Conservation (phyloP, 92 coral and sea anemone species). For the Siderastrea siderea region DNA sequence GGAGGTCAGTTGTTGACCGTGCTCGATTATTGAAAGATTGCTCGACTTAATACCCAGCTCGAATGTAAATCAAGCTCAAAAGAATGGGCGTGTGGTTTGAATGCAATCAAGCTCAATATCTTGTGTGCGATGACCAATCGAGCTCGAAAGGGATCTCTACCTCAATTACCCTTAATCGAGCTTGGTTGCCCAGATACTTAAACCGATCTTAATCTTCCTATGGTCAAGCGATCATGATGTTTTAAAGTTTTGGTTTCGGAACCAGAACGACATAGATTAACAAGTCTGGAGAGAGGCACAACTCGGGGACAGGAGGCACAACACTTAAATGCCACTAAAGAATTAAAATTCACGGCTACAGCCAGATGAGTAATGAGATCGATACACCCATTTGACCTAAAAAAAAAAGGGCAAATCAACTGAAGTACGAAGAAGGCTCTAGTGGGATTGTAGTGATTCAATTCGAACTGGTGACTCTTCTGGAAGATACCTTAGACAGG, state of each 20-base stretch:
- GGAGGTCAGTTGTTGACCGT: too few species aligned
- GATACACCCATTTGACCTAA: conserved; percentile 26
- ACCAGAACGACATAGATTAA: not conserved
- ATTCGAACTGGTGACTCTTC: conserved; percentile 45
- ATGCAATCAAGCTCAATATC: too few species aligned
- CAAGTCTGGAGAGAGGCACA: conserved; percentile 31
- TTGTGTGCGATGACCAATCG: too few species aligned
- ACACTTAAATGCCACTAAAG: conserved; percentile 22
- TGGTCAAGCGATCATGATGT: too few species aligned
- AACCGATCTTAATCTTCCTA: too few species aligned
- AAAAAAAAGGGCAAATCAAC: conserved; percentile 28
- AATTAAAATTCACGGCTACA: conserved; percentile 44
- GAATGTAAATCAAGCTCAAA: too few species aligned
- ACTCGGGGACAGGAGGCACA: conserved; percentile 40
- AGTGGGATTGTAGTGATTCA: conserved; percentile 52
- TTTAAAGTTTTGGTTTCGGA: not conserved
- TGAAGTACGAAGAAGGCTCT: conserved; percentile 25
- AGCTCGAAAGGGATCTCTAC: too few species aligned
- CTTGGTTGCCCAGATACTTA: too few species aligned
- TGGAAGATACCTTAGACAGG: conserved; percentile 60
- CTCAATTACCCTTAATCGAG: too few species aligned
- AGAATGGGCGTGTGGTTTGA: too few species aligned
- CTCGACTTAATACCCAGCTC: too few species aligned
- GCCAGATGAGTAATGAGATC: conserved; percentile 55
- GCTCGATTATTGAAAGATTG: too few species aligned